Evolutionary conservation across 1,140 invertebrate genomes (phyloP), one percentile per base, ranked within the genome.

Genomic region (Microplitis demolitor): DNA sequence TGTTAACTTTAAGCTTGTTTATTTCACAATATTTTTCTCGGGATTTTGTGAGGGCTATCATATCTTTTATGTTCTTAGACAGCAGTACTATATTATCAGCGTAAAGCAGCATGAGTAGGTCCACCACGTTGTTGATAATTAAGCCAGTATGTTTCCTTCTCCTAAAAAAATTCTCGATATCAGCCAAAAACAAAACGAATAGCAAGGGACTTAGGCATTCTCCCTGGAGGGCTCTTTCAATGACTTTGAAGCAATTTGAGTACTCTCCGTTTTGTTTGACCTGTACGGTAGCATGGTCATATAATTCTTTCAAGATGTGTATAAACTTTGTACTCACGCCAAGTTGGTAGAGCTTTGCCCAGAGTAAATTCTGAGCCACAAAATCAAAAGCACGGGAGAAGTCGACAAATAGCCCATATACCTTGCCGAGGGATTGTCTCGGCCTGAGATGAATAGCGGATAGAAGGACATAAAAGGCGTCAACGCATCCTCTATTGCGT

Each of bases 391-490:
- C 66, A 34, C 66, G 31, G 11, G 45, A 53, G 31, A 68, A 68
- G 51, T 75, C 66, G 3, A 72, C 70, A 51, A 75, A 75, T 54
- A 69, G 34, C 3, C 33, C 56, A 62, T 33, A 71, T 11, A 61
- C 33, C 45, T 69, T 24, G 11, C 61, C 68, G 16, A 60, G 66
- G 9, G 51, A 24, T 13, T 58, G 3, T 24, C 34, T 69, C 0
- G 77, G 11, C 37, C 67, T 56, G 4, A 62, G 66, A 61, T 78
- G 76, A 11, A 76, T 72, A 9, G 73, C 6, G 3, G 71, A 39
- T 24, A 68, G 73, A 3, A 78, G 66, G 35, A 61, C 37, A 66
- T 79, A 78, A 9, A 80, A 71, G 33, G 76, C 71, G 31, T 79
- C 75, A 4, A 72, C 68, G 68, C 76, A 78, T 2, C 74, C 63